Conservation (phyloP, 2,888 invertebrate genomes). For the Drosophila paramelanica region DNA sequence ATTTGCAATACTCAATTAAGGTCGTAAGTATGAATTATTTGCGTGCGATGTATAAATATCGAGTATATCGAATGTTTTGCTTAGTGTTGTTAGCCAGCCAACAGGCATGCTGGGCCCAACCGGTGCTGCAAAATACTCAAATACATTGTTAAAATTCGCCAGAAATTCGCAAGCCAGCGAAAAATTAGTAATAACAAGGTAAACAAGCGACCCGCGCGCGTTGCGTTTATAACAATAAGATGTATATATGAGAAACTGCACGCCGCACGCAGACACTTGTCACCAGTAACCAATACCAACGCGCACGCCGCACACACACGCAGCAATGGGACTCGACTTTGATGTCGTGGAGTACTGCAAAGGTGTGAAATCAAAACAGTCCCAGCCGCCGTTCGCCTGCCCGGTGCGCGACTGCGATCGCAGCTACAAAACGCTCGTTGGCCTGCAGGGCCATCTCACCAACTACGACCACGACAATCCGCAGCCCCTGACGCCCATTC, state of each 20-base stretch:
- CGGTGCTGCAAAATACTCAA: slow-evolving; percentile 61
- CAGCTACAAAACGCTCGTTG: slow-evolving; percentile 94
- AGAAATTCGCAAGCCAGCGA: slow-evolving; percentile 73
- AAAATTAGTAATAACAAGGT: slow-evolving; percentile 62
- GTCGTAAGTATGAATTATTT: not conserved
- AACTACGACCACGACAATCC: slow-evolving; percentile 94
- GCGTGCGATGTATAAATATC: slow-evolving; percentile 31
- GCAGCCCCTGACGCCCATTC: slow-evolving; percentile 87
- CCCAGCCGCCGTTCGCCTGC: slow-evolving; percentile 92
- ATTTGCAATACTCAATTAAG: not conserved
- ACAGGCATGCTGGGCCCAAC: slow-evolving; percentile 46
- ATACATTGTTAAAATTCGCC: slow-evolving; percentile 72
- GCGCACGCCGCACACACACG: slow-evolving; percentile 35
- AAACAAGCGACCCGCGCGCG: slow-evolving; percentile 57
- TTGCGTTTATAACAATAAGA: slow-evolving; percentile 64
- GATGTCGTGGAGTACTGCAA: slow-evolving; percentile 94
- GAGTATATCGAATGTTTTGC: slow-evolving; percentile 48
- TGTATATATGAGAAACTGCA: slow-evolving; percentile 57
- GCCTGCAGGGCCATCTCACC: slow-evolving; percentile 93
- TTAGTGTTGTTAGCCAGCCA: slow-evolving; percentile 44
- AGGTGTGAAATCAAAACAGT: slow-evolving; percentile 89
- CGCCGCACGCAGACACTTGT: slow-evolving; percentile 52
- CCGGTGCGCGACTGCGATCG: slow-evolving; percentile 94
- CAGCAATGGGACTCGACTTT: slow-evolving; percentile 91
- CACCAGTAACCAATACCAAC: slow-evolving; percentile 50